Evolutionary conservation across 2,888 invertebrate genomes (phyloP).

Genomic region (Didymodactylos carnosus): DNA sequence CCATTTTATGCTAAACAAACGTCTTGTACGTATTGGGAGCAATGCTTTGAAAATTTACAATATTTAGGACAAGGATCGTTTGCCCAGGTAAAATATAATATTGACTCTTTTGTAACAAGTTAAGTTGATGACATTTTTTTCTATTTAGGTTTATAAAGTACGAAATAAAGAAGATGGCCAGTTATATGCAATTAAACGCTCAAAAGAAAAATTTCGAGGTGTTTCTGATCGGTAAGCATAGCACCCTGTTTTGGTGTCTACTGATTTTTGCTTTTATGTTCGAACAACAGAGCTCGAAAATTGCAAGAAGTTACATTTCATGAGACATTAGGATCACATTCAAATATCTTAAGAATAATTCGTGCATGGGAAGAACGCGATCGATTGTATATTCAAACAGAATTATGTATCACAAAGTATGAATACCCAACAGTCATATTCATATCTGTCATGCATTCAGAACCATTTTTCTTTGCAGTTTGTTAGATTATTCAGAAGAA

Average conservation of each 20-base stretch:
- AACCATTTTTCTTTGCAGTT: neutral
- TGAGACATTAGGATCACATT: conserved; percentile 47
- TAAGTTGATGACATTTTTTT: conserved; percentile 46
- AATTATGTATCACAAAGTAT: conserved; percentile 45
- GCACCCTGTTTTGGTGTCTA: neutral
- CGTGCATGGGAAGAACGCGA: conserved; percentile 54
- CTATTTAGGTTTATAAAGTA: conserved; percentile 45
- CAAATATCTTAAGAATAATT: conserved; percentile 47
- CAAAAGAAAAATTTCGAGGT: conserved; percentile 43
- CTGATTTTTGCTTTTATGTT: neutral
- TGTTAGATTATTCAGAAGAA: neutral
- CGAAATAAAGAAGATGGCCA: conserved; percentile 45
- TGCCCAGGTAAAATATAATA: neutral
- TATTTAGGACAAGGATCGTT: neutral
- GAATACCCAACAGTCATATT: neutral
- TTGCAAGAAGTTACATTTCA: conserved; percentile 49
- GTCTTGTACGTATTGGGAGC: neutral
- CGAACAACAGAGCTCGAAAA: conserved; percentile 39
- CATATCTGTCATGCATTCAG: neutral
- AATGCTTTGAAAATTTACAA: neutral
- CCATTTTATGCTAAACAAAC: neutral
- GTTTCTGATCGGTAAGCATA: conserved; percentile 39
- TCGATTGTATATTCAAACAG: conserved; percentile 49
- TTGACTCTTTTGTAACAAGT: conserved; percentile 48
- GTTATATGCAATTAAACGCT: conserved; percentile 51